Evolutionary conservation across 2,113 vertebrate species (phyloP).

Genomic region (Tympanuchus pallidicinctus): DNA sequence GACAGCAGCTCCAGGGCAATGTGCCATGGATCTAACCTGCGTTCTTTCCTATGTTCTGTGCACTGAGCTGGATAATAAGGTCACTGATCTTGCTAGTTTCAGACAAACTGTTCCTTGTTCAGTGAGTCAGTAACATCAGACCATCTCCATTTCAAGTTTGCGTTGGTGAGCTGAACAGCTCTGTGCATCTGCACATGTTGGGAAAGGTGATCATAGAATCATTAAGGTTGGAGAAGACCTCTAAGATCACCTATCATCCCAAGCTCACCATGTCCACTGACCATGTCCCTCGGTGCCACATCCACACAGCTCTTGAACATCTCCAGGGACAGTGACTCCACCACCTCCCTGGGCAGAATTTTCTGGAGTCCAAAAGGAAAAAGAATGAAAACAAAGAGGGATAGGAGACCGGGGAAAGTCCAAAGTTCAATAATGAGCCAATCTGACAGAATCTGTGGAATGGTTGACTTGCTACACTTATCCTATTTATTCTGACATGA

Average conservation of each 20-base stretch:
- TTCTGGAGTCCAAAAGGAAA: neutral
- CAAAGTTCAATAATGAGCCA: fast-evolving
- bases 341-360: no score
- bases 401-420: neutral
- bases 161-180: neutral
- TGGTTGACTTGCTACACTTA: neutral
- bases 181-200: neutral
- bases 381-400: neutral
- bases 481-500: neutral
- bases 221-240: no score
- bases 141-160: neutral
- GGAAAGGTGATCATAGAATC: neutral
- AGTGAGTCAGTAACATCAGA: neutral
- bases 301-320: no score
- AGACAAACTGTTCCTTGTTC: slow-evolving; percentile 5
- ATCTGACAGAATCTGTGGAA: neutral
- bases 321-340: no score
- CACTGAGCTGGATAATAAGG: neutral
- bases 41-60: neutral
- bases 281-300: no score
- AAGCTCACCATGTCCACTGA: no score
- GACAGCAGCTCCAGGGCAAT: neutral
- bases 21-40: neutral
- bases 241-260: no score
- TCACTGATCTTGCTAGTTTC: neutral